Evolutionary conservation across 2,797 vertebrate species (phyloP), one percentile per base, ranked within the genome.

Genomic region (Chloroceryle amazona): DNA sequence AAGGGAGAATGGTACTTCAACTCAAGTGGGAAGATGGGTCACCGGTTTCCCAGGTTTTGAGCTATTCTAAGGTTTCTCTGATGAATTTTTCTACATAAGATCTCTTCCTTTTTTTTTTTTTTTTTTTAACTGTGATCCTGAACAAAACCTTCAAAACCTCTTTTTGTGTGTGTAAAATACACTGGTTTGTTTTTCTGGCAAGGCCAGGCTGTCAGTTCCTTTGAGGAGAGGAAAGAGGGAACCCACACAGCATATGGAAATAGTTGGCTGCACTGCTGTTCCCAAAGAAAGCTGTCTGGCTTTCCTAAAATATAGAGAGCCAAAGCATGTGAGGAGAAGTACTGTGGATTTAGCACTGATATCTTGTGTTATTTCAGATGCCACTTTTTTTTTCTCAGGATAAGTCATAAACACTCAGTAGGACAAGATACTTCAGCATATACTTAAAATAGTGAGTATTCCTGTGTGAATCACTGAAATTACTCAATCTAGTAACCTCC

Each of bases 201-300:
- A 60, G 70, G 44, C 65, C 37, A 58, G 35, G 42, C 93, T 95
- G 70, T 75, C 82, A 63, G 70, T 37, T 94, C 88, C 65, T 92
- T 55, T 93, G 75, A 75, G 76, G 25, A 96, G 55, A 10, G 81
- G 95, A 95, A 94, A 92, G 46, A 84, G 58, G 70, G 66, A 96
- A 92, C 95, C 93, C 94, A 96, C 96, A 92, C 80, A 96, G 80
- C 95, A 94, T 93, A 95, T 96, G 96, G 88, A 89, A 79, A 55
- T 14, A 75, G 54, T 29, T 93, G 66, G 62, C 76, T 81, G 67
- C 79, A 28, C 6, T 66, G 55, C 78, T 89, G 80, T 86, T 95
- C 86, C 80, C 73, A 84, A 25, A 85, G 81, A 85, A 95, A 94
- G 58, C 83, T 90, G 73, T 66, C 83, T 96, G 66, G 73, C 66